Evolutionary conservation across 1,140 invertebrate genomes (phyloP), one percentile per base, ranked within the genome.

Genomic region (Bombus pascuorum): DNA sequence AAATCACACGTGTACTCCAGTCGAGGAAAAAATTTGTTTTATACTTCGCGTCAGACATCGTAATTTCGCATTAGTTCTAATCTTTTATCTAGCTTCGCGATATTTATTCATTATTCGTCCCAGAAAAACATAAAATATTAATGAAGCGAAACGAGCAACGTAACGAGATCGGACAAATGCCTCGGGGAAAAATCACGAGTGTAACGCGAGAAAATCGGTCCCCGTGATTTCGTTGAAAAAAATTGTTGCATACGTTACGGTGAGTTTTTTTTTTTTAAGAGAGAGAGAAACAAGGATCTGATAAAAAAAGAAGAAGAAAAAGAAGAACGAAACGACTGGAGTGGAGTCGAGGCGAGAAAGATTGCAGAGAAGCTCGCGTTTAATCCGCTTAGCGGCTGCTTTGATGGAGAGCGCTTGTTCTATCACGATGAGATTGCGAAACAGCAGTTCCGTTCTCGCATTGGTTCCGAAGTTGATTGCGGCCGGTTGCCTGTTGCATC

Each of bases 311-410:
- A 59, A 59, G 37, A 28, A 3, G 57, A 4, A n/a, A 18, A 62
- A 28, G 10, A 28, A 12, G 59, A 62, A 62, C 59, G 22, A 4
- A 44, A 13, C 83, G 57, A 57, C 1, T 13, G 34, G 47, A 62
- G 81, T 2, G 34, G 34, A 37, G 71, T 53, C 47, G 68, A 34
- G 75, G 88, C 81, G 47, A 53, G 47, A 73, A 85, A 71, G 88
- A 86, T 85, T 59, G 81, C 79, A 83, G 84, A 85, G 82, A 90
- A 89, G 78, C 87, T 83, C 77, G 74, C 34, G 81, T 83, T 79
- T 90, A 91, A 91, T 91, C 89, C 80, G 89, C 87, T 91, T 90
- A 90, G 87, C 89, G 85, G 82, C 25, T 79, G 68, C 79, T 85
- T 90, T 86, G 86, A 89, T 83, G 70, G 80, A 13, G 68, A 53